Base-by-base conservation (phyloP, 2,888 invertebrate species). In the Monoplex corrugatus region DNA sequence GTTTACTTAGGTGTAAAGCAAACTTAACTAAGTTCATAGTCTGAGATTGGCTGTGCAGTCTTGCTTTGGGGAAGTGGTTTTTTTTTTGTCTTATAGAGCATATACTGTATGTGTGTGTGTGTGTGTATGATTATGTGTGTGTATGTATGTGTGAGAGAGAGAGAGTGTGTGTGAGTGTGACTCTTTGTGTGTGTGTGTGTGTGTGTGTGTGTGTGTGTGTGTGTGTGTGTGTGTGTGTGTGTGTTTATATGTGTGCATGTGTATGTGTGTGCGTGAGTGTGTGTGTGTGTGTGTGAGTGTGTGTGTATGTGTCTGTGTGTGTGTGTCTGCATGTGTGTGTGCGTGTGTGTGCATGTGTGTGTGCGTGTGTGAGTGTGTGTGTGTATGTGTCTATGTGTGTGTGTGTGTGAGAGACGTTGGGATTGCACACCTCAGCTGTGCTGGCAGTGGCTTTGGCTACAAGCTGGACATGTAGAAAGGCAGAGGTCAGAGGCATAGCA, bases 151-250 rank as follows among this genome's bases (percentile, higher is more conserved):
- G 28, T 57, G 16, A 16, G 10, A 50, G 50, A 28, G 2, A 63
- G 63, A 63, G 23, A 3, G 23, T 63, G 23, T 16, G 68, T n/a
- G 1, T 68, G 23, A 28, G 10, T 2, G 57, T 13, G 16, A 50
- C 19, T n/a, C n/a, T n/a, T 57, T 57, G 57, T 57, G 3, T 57
- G 57, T 10, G 57, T 57, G 57, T 57, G 57, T 85, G 32, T n/a
- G 32, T 43, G 44, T 44, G n/a, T 32, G 28, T 85, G 32, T 85
- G 50, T 45, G 57, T n/a, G 50, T 28, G 32, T n/a, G 44, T 83
- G 40, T 83, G 84, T 84, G 50, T 45, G 43, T 86, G 28, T 68
- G 28, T 50, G 50, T 86, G 16, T 86, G 13, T 86, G 50, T 16
- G 35, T 57, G 13, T 63, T 28, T 57, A 28, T 57, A 10, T 57